Conservation (phyloP, 2,888 invertebrate genomes). For the Drosophila peninsularis region DNA sequence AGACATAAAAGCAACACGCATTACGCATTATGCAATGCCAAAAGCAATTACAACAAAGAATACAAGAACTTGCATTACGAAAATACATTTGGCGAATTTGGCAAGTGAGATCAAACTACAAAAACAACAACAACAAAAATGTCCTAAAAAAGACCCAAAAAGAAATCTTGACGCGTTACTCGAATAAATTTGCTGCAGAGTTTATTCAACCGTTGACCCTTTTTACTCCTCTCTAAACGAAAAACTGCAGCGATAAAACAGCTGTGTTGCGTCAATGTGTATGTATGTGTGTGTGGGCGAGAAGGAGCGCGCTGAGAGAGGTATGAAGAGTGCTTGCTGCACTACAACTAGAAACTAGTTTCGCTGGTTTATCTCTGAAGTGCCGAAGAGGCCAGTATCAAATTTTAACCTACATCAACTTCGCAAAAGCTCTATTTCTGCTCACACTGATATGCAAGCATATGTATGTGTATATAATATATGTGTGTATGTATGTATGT, state of each 20-base stretch:
- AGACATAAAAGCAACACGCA: constrained; percentile 29
- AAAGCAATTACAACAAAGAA: constrained; percentile 34
- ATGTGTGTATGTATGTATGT: no score
- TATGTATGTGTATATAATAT: background rate
- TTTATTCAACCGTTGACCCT: constrained; percentile 83
- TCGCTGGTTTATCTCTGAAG: constrained; percentile 33
- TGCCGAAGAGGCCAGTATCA: constrained; percentile 44
- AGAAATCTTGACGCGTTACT: constrained; percentile 42
- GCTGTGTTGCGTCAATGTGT: constrained; percentile 47
- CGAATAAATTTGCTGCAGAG: constrained; percentile 62
- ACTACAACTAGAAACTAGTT: constrained; percentile 62
- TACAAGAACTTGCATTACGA: constrained; percentile 29
- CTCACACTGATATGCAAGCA: constrained; percentile 4
- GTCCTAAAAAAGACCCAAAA: constrained; percentile 14
- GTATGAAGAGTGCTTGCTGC: background rate
- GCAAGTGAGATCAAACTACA: constrained; percentile 20
- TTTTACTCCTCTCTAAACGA: constrained; percentile 52
- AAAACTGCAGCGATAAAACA: constrained; percentile 53
- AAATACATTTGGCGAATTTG: constrained; percentile 56
- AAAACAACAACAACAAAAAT: constrained; percentile 7
- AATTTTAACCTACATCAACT: constrained; percentile 65
- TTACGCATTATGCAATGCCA: constrained; percentile 61
- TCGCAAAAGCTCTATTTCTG: constrained; percentile 36
- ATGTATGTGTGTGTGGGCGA: background rate
- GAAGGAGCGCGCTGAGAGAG: background rate